Conservation (phyloP, 2,888 invertebrate species). For the Parascotia fuliginaria region DNA sequence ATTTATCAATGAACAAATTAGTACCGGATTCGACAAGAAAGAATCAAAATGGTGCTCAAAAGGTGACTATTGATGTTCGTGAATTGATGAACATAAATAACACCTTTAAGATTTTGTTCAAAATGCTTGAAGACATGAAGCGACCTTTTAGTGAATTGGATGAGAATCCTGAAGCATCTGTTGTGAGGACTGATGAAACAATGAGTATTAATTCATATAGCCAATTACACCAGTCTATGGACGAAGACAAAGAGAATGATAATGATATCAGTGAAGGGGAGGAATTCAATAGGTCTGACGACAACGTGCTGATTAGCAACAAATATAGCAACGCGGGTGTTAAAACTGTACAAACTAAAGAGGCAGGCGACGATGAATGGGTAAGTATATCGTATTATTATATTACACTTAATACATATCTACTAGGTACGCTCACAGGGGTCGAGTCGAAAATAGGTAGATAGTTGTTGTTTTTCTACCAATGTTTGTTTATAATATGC, state of each 20-base stretch:
- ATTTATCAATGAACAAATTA: constrained; percentile 47
- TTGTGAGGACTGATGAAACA: background rate
- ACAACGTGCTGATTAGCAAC: constrained; percentile 60
- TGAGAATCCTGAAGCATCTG: constrained; percentile 15
- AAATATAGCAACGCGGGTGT: constrained; percentile 46
- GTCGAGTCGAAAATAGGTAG: too few species aligned
- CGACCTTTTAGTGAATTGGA: constrained; percentile 19
- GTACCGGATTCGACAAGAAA: constrained; percentile 59
- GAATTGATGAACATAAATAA: constrained; percentile 55
- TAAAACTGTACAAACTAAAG: background rate
- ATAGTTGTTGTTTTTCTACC: too few species aligned
- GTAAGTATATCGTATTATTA: constrained; percentile 26
- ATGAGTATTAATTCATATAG: background rate
- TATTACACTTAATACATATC: too few species aligned
- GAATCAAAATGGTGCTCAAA: constrained; percentile 37
- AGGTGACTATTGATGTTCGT: constrained; percentile 41
- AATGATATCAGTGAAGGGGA: constrained; percentile 35
- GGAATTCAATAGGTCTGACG: constrained; percentile 57
- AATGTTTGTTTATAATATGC: too few species aligned
- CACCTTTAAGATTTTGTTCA: constrained; percentile 55
- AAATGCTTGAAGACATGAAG: constrained; percentile 55
- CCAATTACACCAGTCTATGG: constrained; percentile 4
- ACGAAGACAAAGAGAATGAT: constrained; percentile 26
- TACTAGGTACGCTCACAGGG: too few species aligned
- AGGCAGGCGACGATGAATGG: constrained; percentile 43